phyloP scores from a whole-genome alignment of 2,888 invertebrate genomes.

The Orchesella flavescens region DNA sequence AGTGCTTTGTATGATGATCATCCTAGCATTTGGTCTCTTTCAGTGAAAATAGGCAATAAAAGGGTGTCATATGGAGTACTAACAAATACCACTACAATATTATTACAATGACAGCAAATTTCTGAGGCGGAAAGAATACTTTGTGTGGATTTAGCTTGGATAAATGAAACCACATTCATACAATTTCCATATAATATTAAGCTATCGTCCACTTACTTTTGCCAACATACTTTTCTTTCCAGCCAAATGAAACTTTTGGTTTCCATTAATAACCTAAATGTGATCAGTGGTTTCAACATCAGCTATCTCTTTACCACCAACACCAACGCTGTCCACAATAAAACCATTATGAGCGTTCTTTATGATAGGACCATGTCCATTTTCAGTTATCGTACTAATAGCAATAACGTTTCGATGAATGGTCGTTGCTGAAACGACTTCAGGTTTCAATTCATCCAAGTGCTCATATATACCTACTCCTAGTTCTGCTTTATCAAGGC shows the following conservation, averaged over 20 bases:
- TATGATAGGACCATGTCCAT: constrained; percentile 12
- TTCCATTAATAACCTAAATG: constrained; percentile 23
- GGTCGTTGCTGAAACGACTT: not conserved
- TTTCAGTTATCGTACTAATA: constrained; percentile 21
- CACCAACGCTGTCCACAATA: not conserved
- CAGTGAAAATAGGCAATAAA: not conserved
- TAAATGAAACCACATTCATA: not conserved
- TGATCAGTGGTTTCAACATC: constrained; percentile 29
- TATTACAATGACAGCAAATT: not conserved
- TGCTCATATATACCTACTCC: constrained; percentile 63
- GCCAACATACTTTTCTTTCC: not conserved
- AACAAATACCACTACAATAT: not conserved
- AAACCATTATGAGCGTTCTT: constrained; percentile 20
- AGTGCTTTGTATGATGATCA: not conserved
- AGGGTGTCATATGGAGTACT: not conserved
- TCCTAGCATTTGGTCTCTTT: not conserved
- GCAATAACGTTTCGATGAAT: constrained; percentile 20
- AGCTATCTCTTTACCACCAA: not conserved
- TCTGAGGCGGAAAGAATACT: not conserved
- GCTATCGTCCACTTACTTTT: not conserved
- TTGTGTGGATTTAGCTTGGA: not conserved
- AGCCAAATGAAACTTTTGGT: not conserved
- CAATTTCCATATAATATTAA: no score
- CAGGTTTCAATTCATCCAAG: constrained; percentile 49
- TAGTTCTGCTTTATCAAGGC: constrained; percentile 64